Conservation (phyloP, 2,797 vertebrate species). For the Lagorchestes hirsutus region DNA sequence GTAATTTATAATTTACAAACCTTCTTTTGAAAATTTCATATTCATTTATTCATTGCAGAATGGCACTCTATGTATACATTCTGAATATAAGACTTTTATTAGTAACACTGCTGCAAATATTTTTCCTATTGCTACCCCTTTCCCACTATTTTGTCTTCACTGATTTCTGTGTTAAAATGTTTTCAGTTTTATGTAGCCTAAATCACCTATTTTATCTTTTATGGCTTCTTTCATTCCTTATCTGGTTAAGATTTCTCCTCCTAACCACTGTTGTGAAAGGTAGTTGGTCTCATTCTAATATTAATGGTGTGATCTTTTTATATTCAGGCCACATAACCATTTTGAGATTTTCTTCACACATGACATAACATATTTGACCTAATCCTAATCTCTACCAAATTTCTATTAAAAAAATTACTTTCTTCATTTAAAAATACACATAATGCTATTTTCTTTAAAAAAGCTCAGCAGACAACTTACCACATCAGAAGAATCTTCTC, state of each 20-base stretch:
- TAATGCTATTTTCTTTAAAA: conserved; percentile 24
- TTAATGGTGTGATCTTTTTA: background rate
- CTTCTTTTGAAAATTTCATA: background rate
- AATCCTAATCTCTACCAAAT: background rate
- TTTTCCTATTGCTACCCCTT: background rate
- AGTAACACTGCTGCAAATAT: background rate
- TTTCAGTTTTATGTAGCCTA: background rate
- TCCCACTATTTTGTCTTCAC: background rate
- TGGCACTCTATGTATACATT: background rate
- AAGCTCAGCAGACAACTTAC: conserved; percentile 81
- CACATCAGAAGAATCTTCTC: conserved; percentile 85
- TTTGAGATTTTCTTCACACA: background rate
- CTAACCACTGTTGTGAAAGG: background rate
- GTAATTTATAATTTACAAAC: background rate
- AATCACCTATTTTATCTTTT: background rate
- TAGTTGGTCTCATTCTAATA: background rate
- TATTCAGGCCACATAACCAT: background rate
- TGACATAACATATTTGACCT: background rate
- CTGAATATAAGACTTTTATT: background rate
- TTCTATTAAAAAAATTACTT: conserved; percentile 1
- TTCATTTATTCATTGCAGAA: background rate
- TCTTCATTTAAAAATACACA: conserved; percentile 49
- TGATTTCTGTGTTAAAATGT: background rate
- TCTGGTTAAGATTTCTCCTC: background rate
- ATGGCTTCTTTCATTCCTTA: background rate